Evolutionary conservation across 2,797 vertebrate species (phyloP), one percentile per base, ranked within the genome.

Genomic region (Loriculus beryllinus): DNA sequence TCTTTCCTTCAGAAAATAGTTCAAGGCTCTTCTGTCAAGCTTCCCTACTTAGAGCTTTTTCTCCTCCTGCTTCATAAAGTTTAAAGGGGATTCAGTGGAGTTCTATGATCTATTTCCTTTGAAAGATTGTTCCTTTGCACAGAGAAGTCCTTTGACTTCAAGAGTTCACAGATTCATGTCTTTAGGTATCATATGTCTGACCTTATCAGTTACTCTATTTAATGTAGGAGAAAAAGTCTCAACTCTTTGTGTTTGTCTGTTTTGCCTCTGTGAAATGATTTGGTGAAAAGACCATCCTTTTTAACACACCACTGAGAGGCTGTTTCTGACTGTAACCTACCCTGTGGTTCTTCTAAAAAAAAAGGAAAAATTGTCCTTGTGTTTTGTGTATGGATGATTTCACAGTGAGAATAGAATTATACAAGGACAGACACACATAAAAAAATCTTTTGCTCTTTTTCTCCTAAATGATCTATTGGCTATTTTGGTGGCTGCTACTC

Each of bases 131-230:
- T 97, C 97, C 97, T 98, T 97, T 91, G 98, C 98, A 97, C 98
- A 98, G 98, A 98, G 98, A 98, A 97, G 98, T 98, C 98, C 98
- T 98, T 98, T 98, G 98, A 98, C 98, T 98, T 98, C 98, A 98
- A 98, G 98, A 98, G 98, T 98, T 99, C 98, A 98, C 98, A 98
- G 98, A 98, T 98, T 98, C 98, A 97, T 98, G 98, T 99, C 99
- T 99, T 99, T 98, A 98, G 97, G 98, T 99, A 99, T 99, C 99
- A 97, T 98, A 97, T 99, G 98, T 99, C 99, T 98, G 98, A 98
- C 98, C 98, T 98, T 98, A 98, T 98, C 98, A 98, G 98, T 98
- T 98, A 98, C 98, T 98, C 98, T 98, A 98, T 98, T 98, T 99
- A 98, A 98, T 98, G 96, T 98, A 98, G 98, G 97, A 98, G 98